These are phyloP conservation scores for Capricornis sumatraensis DNA, from an alignment of 2,113 vertebrate species.

Conservation along the genomic window DNA sequence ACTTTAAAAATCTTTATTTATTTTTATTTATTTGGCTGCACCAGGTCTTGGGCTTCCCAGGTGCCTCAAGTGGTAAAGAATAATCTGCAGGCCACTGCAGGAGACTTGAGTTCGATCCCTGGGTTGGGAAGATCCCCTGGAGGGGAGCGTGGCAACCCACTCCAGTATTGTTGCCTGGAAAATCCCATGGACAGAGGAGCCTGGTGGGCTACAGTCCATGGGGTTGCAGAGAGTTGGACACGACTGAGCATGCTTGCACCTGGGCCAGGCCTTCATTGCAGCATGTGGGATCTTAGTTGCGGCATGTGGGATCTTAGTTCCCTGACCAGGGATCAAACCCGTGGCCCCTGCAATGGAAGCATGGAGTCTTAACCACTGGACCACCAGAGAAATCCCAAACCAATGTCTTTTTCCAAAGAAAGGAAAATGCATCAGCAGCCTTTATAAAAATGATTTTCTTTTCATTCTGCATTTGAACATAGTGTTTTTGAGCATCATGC, in stretches of 20 bases:
- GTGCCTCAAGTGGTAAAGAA: neutral
- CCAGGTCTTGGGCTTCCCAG: neutral
- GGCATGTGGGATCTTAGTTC: neutral
- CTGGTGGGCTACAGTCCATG: neutral
- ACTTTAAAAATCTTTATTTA: neutral
- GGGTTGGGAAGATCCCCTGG: neutral
- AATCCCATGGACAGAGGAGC: neutral
- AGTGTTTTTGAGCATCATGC: neutral
- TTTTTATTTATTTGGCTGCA: neutral
- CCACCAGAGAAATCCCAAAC: neutral
- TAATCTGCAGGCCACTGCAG: neutral
- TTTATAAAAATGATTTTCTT: neutral
- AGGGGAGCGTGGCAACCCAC: neutral
- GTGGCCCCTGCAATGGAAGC: neutral
- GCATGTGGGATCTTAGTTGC: neutral
- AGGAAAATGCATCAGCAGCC: neutral
- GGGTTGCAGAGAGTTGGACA: neutral
- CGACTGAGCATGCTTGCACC: neutral
- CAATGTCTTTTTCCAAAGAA: neutral
- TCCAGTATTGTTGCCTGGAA: neutral
- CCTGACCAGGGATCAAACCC: neutral
- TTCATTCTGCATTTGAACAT: neutral
- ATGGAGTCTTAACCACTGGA: neutral
- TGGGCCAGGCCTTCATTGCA: neutral
- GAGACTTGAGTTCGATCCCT: neutral